Base-by-base conservation (phyloP, 2,113 vertebrate species). In the Tautogolabrus adspersus region DNA sequence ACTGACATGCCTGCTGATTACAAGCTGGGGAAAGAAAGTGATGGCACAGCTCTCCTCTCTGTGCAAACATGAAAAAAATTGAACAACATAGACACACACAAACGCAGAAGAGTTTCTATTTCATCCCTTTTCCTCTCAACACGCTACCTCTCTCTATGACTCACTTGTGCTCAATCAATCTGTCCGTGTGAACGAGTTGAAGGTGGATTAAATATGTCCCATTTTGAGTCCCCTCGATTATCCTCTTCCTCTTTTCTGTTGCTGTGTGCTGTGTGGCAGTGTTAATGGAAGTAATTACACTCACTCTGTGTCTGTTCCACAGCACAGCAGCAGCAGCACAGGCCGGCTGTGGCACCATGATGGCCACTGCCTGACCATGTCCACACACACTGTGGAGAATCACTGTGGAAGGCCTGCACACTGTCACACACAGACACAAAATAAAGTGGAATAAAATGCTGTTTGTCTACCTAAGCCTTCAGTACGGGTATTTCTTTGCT, bases 271-370 rank as follows among this genome's bases (percentile, higher is more conserved):
- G 83, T 74, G 78, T 83, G 74, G 72, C 72, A 58, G 74, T 79
- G 85, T 90, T 90, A 91, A 93, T 91, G 82, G 87, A 91, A 91
- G 84, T 91, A 91, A 94, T 92, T 90, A 93, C 73, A 68, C 83
- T 72, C 81, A 66, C 80, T 83, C 55, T 54, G 70, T 91, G 79
- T 87, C 73, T 90, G 76, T 87, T 88, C 65, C 66, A 61, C 79
- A 79, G 77, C 78, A 72, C 67, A 85, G 87, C 81, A 40, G 66
- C 66, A 61, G 70, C 59, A 64, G 72, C 71, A 57, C 60, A 49
- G 70, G 67, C 64, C 56, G 82, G 58, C 72, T 84, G 69, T 68
- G 66, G 72, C 82, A 81, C 73, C 56, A 67, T 67, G 78, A 73
- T 13, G 68, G 61, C 44, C 19, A 6, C 64, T 60, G 75, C 85